Percentiles rank a stretch among this genome's conserved stretches.
Evolutionary conservation across 2,113 vertebrate genomes (phyloP).

Genomic region (Xiphorhynchus elegans): DNA sequence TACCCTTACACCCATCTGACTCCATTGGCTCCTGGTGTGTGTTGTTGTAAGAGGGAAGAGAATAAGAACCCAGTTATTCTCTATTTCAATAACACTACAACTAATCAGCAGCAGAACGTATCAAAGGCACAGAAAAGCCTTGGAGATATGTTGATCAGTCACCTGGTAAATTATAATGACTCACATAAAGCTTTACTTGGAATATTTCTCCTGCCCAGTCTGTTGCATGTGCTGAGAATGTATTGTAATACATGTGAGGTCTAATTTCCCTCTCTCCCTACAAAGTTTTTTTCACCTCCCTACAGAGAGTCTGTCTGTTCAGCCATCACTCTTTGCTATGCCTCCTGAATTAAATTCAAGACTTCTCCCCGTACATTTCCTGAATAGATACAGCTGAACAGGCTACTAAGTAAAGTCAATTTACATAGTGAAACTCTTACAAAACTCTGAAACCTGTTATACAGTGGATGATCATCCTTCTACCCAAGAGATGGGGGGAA

Average conservation of each 20-base stretch:
- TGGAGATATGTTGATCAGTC: background rate
- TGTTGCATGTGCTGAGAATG: background rate
- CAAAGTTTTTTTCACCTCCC: background rate
- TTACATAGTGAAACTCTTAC: background rate
- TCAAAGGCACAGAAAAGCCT: background rate
- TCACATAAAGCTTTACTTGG: background rate
- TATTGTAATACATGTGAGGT: background rate
- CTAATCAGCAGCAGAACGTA: background rate
- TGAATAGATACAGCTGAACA: background rate
- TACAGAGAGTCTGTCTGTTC: background rate
- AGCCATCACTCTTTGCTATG: background rate
- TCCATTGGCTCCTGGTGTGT: background rate
- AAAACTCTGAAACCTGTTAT: background rate
- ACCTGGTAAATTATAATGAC: background rate
- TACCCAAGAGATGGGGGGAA: background rate
- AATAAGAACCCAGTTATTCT: background rate
- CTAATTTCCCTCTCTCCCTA: background rate
- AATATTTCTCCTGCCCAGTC: background rate
- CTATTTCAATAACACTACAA: background rate
- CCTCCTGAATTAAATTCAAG: background rate
- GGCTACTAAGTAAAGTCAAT: background rate
- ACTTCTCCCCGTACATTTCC: background rate
- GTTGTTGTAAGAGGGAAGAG: background rate
- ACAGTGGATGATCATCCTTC: background rate
- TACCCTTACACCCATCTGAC: background rate